Percentiles rank a stretch among this genome's conserved stretches.
phyloP scores from a whole-genome alignment of 1,140 invertebrate genomes.

The Megalonaias nervosa region DNA sequence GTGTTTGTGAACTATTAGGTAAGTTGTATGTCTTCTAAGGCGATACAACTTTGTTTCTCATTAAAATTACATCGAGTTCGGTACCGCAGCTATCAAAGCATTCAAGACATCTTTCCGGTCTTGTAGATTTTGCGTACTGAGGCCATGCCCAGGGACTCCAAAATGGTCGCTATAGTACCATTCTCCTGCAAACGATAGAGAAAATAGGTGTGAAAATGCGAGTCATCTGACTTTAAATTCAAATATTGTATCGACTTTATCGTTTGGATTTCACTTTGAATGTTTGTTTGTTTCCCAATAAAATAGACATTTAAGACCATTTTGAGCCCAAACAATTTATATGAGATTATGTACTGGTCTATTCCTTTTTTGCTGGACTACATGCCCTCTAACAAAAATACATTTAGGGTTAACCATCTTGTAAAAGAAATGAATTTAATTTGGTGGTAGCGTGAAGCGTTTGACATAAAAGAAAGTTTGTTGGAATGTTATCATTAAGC shows the following conservation, averaged over 20 bases:
- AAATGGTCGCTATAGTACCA: constrained; percentile 43
- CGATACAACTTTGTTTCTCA: background rate
- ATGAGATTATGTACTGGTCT: background rate
- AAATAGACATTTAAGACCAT: background rate
- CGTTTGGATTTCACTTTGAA: background rate
- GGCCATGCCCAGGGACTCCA: constrained; percentile 31
- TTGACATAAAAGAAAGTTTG: background rate
- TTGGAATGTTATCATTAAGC: background rate
- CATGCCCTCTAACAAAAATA: too few species aligned
- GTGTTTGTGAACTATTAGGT: too few species aligned
- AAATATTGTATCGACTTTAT: background rate
- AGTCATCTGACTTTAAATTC: background rate
- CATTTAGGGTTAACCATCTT: background rate
- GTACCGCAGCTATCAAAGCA: constrained; percentile 27
- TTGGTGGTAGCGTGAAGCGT: background rate
- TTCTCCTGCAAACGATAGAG: constrained; percentile 27
- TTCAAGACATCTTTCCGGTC: constrained; percentile 33
- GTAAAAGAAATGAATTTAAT: background rate
- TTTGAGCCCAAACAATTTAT: background rate
- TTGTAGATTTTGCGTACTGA: constrained; percentile 9
- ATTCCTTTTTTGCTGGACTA: background rate
- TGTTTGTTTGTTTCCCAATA: background rate
- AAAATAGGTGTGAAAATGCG: too few species aligned
- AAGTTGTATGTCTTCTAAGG: background rate
- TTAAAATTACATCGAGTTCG: constrained; percentile 28